phyloP scores from a whole-genome alignment of 1,140 invertebrate species.

The Conopomorpha cramerella region DNA sequence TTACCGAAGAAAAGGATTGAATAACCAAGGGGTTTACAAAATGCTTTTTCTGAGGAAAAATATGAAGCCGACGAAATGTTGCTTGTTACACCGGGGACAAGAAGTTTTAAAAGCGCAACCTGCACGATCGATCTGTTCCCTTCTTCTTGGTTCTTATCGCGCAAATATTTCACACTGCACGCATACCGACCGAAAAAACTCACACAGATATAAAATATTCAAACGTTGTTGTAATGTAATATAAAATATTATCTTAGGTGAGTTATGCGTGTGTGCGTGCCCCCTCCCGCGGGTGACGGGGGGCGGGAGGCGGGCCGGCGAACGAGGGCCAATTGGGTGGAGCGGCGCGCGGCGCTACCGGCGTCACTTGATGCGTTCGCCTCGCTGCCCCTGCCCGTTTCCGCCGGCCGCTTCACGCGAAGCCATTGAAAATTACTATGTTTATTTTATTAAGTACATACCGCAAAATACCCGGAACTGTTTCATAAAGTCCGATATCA shows the following conservation, averaged over 20 bases:
- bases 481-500: too few relatives aligned
- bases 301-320: slow-evolving; percentile 21
- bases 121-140: slow-evolving; percentile 52
- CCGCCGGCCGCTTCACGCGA: slow-evolving; percentile 2
- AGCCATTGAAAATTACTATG: too few relatives aligned
- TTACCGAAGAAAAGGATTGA: too few relatives aligned
- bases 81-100: too few relatives aligned
- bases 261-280: slow-evolving; percentile 33
- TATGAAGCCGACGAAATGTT: too few relatives aligned
- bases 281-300: slow-evolving; percentile 29
- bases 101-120: slow-evolving; percentile 53
- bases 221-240: slow-evolving; percentile 58
- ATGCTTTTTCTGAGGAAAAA: too few relatives aligned
- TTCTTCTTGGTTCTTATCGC: slow-evolving; percentile 58
- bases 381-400: slow-evolving; percentile 12
- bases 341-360: slow-evolving; percentile 29
- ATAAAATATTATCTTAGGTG: slow-evolving; percentile 61
- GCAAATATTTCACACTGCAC: slow-evolving; percentile 60
- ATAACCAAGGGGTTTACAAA: too few relatives aligned
- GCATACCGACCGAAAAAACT: slow-evolving; percentile 51
- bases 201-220: slow-evolving; percentile 61
- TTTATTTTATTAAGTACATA: too few relatives aligned
- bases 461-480: too few relatives aligned
- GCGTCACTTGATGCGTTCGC: slow-evolving; percentile 20
- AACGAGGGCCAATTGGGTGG: slow-evolving; percentile 35